Evolutionary conservation across 2,888 invertebrate genomes (phyloP).

Genomic region (Anagyrus pseudococci): DNA sequence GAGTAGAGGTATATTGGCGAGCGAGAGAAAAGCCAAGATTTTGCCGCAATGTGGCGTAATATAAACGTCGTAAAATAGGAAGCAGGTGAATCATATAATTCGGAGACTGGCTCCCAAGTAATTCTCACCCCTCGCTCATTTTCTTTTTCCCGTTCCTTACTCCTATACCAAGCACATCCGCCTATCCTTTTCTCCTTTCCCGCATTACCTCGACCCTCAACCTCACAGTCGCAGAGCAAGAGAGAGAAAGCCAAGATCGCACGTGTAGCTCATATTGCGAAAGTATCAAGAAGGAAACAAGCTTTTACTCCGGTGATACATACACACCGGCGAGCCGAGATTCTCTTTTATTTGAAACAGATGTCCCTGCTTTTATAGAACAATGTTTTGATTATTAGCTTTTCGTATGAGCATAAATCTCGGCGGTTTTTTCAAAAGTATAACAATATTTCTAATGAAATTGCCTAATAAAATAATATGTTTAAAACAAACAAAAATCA

Average conservation of each 20-base stretch:
- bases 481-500: too few species aligned
- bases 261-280: constrained; percentile 55
- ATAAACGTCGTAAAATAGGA: constrained; percentile 62
- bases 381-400: constrained; percentile 37
- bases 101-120: constrained; percentile 52
- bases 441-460: too few species aligned
- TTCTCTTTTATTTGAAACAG: constrained; percentile 40
- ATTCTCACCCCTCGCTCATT: constrained; percentile 47
- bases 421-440: too few species aligned
- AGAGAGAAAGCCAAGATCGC: constrained; percentile 43
- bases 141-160: constrained; percentile 11
- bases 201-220: constrained; percentile 40
- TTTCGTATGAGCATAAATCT: too few species aligned
- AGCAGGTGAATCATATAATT: constrained; percentile 62
- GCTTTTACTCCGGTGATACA: constrained; percentile 24
- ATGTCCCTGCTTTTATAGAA: constrained; percentile 36
- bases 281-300: constrained; percentile 39
- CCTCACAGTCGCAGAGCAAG: background rate
- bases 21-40: constrained; percentile 50
- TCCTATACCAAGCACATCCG: constrained; percentile 10
- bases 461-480: too few species aligned
- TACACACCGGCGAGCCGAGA: constrained; percentile 5
- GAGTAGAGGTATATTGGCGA: constrained; percentile 22
- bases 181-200: constrained; percentile 11
- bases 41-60: constrained; percentile 55